These are phyloP conservation scores for Bovichtus variegatus DNA, from an alignment of 2,797 vertebrate species.

Conservation along the genomic window DNA sequence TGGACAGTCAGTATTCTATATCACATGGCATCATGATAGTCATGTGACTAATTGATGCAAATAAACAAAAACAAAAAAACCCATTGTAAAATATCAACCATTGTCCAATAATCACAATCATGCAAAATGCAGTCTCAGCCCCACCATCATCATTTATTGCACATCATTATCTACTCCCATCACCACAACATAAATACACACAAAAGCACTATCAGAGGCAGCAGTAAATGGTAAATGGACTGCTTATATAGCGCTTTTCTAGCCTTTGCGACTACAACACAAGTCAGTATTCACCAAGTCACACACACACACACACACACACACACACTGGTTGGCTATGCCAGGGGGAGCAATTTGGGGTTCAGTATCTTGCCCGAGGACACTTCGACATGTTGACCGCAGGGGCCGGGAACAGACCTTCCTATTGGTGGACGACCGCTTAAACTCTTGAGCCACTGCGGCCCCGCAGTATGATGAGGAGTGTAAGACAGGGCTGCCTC, in stretches of 20 bases:
- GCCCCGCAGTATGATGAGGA: background rate
- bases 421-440: no score
- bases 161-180: background rate
- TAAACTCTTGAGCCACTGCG: no score
- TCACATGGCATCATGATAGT: background rate
- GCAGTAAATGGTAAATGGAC: background rate
- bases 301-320: no score
- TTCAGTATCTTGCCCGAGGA: no score
- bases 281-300: no score
- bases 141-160: background rate
- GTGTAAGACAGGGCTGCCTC: background rate
- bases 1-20: background rate
- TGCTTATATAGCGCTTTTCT: no score
- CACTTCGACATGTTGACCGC: no score
- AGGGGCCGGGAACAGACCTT: no score
- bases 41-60: background rate
- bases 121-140: background rate
- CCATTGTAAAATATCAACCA: background rate
- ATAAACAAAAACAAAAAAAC: background rate
- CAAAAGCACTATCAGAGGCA: background rate
- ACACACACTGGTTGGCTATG: no score
- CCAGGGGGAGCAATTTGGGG: no score
- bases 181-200: background rate
- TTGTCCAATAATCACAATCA: background rate
- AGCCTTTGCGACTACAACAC: no score